Evolutionary conservation across 2,797 vertebrate genomes (phyloP).

Genomic region (Sebastes iracundus): DNA sequence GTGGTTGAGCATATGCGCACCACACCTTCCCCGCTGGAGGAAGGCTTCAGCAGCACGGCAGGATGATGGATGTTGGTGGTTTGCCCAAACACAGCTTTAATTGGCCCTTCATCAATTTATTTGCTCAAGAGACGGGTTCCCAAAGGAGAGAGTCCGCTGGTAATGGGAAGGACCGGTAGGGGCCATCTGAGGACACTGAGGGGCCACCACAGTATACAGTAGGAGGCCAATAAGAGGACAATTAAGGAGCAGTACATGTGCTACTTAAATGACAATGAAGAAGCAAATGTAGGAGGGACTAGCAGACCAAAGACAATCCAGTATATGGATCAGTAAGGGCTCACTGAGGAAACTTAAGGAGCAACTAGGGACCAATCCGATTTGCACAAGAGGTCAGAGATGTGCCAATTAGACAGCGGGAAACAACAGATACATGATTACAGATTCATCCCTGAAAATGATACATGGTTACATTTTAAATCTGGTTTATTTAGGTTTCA

Average conservation of each 20-base stretch:
- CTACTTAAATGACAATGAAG: not conserved
- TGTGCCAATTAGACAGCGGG: not conserved
- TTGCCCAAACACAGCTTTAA: constrained; percentile 45
- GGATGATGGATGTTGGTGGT: constrained; percentile 57
- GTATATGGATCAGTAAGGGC: not conserved
- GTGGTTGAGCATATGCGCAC: constrained; percentile 46
- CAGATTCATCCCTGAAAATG: not conserved
- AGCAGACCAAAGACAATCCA: not conserved
- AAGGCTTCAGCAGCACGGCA: constrained; percentile 21
- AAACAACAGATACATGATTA: not conserved
- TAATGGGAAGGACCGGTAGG: not conserved
- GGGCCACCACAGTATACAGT: not conserved
- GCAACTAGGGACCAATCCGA: not conserved
- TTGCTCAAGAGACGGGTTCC: constrained; percentile 10
- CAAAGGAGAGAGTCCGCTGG: constrained; percentile 7
- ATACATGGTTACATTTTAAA: not conserved
- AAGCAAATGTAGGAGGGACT: not conserved
- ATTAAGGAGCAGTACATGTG: not conserved
- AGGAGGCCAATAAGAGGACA: not conserved
- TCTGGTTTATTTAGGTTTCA: constrained; percentile 2
- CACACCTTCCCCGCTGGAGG: constrained; percentile 33
- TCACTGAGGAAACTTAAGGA: not conserved
- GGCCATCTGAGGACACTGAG: not conserved
- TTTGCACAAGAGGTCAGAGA: not conserved
- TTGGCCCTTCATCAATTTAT: constrained; percentile 54